Evolutionary conservation across 2,888 invertebrate genomes (phyloP).

Genomic region (Operophtera brumata): DNA sequence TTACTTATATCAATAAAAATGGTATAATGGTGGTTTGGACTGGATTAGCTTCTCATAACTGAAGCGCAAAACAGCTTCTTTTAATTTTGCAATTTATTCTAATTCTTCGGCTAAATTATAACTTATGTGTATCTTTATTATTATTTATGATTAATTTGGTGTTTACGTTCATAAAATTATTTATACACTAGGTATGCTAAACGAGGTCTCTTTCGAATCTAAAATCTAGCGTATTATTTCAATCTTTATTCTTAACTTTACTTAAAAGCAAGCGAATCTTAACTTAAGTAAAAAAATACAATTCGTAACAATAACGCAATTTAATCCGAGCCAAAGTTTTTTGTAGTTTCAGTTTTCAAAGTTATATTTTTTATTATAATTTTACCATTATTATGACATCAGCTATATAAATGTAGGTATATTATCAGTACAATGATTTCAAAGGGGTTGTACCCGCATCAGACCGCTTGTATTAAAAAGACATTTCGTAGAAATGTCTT

Average conservation of each 20-base stretch:
- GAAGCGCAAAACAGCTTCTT: slow-evolving; percentile 26
- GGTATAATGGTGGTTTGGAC: slow-evolving; percentile 31
- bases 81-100: slow-evolving; percentile 34
- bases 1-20: slow-evolving; percentile 3
- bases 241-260: slow-evolving; percentile 18
- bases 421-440: slow-evolving; percentile 15
- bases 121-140: slow-evolving; percentile 44
- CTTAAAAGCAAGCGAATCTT: slow-evolving; percentile 13
- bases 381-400: slow-evolving; percentile 5
- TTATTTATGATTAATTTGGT: slow-evolving; percentile 71
- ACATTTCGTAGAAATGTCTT: slow-evolving; percentile 20
- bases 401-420: slow-evolving; percentile 4
- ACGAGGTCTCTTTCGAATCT: slow-evolving; percentile 41
- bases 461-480: slow-evolving; percentile 2
- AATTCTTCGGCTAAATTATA: slow-evolving; percentile 40
- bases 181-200: slow-evolving; percentile 44
- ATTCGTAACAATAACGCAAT: slow-evolving; percentile 1
- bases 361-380: neutral
- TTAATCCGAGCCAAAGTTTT: slow-evolving; percentile 8
- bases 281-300: slow-evolving; percentile 2
- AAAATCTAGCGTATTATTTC: slow-evolving; percentile 43
- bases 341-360: neutral
- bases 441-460: neutral
- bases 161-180: slow-evolving; percentile 69
- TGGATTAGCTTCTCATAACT: slow-evolving; percentile 18